Base-by-base conservation (phyloP, 2,797 vertebrate species). In the Artibeus lituratus region DNA sequence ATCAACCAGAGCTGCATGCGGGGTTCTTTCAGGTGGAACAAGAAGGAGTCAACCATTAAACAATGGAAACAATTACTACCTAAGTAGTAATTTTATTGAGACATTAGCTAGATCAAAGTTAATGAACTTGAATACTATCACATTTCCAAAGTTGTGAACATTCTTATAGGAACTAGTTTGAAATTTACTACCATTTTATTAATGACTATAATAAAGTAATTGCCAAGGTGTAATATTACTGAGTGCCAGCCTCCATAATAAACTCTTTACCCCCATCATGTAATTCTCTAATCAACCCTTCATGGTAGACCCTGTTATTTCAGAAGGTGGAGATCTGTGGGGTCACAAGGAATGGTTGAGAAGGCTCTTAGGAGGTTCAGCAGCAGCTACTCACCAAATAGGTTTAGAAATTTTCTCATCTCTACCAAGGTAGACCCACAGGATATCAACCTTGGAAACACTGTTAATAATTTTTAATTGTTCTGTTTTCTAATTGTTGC, bases 181-280 rank as follows among this genome's bases (percentile, higher is more conserved):
- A 96, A 96, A 88, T 91, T 93, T 90, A 96, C 86, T 97, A 91
- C 93, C 83, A 87, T 95, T 97, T 97, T 94, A 94, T 95, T 94
- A 96, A 86, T 82, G 55, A 94, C 65, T 87, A 78, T 85, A 95
- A 94, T 95, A 95, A 96, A 89, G 94, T 88, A 93, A 92, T 55
- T 80, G 39, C 26, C 47, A 73, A 96, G 32, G 72, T 89, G 9
- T 93, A 95, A 84, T 69, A 93, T 76, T 95, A 53, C 69, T 84
- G 83, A 91, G 32, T 72, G 69, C 49, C 78, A 94, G 74, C 47
- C 42, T 57, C 32, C 59, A 53, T 73, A 35, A 70, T 94, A 92
- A 96, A 82, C 94, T 95, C 69, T 93, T 91, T 88, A 55, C 29
- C 37, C 95, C 70, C 35, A 76, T 90, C 59, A 69, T 94, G 95